Evolutionary conservation across 2,888 invertebrate species (phyloP), one percentile per base, ranked within the genome.

Genomic region (Spialia ferax): DNA sequence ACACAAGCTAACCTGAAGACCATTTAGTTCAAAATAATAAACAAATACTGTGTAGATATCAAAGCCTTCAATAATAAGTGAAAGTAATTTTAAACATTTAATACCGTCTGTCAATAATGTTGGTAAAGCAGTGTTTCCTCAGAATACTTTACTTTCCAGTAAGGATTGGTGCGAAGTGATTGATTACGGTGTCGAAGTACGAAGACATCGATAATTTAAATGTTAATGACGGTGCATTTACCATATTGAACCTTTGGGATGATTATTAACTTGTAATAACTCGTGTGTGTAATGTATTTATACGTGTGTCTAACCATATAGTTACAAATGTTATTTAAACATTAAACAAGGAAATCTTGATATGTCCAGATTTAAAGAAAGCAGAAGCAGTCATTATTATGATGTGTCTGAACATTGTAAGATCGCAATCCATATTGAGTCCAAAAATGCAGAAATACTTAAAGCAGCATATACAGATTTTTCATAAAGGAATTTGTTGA

Each of bases 231-330:
- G 20, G 38, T 59, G n/a, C n/a, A n/a, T n/a, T n/a, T n/a, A n/a
- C 65, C 18, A 23, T 50, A 59, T 60, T 66, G n/a, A 52, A 52
- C 22, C 57, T 26, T 26, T 35, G 10, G 38, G 64, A 64, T 57
- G 35, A 45, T 60, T 60, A 66, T 66, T 66, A 60, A 65, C 65
- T 65, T 65, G 59, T 59, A 65, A 60, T 6, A 18, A n/a, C n/a
- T n/a, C n/a, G n/a, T n/a, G n/a, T n/a, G n/a, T 48, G 52, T 59
- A 66, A 60, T 60, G 60, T 66, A 54, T 66, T 66, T 66, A 66
- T 60, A 60, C 54, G 54, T 42, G 8, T 66, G 65, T 66, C 60
- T 60, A 60, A 66, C 52, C n/a, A 66, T 18, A 52, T 50, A 52
- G 59, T 59, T 35, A 52, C n/a, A 4, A 38, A 38, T n/a, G n/a